These are phyloP conservation scores for Heteromyza rotundicornis DNA, from an alignment of 2,888 invertebrate genomes.

Conservation along the genomic window DNA sequence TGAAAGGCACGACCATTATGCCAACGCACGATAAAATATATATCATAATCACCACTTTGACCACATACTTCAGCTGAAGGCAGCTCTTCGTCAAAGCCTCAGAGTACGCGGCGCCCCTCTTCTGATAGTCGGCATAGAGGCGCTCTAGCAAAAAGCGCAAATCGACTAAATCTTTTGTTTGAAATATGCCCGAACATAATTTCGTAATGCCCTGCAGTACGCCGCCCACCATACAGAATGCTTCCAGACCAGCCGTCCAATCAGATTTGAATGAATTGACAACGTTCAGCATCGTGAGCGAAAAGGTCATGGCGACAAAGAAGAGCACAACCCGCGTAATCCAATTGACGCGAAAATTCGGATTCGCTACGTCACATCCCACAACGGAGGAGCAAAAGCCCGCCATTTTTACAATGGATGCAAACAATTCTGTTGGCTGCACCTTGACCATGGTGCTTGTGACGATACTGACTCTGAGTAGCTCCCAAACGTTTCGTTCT, in stretches of 20 bases:
- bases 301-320: slow-evolving; percentile 23
- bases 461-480: no score
- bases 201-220: slow-evolving; percentile 37
- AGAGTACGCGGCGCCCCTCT: slow-evolving; percentile 23
- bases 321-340: slow-evolving; percentile 13
- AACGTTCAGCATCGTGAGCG: slow-evolving; percentile 31
- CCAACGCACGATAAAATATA: slow-evolving; percentile 20
- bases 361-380: slow-evolving; percentile 32
- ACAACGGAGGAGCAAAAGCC: slow-evolving; percentile 25
- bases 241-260: slow-evolving; percentile 35
- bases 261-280: slow-evolving; percentile 22
- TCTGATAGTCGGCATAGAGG: slow-evolving; percentile 33
- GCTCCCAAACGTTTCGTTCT: no score
- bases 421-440: slow-evolving; percentile 26
- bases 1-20: slow-evolving; percentile 13
- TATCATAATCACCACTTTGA: slow-evolving; percentile 2
- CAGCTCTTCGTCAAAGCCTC: slow-evolving; percentile 22
- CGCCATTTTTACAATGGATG: slow-evolving; percentile 17
- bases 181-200: slow-evolving; percentile 23
- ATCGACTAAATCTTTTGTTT: slow-evolving; percentile 10
- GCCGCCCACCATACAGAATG: slow-evolving; percentile 36
- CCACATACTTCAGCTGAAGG: slow-evolving; percentile 12
- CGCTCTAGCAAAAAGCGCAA: slow-evolving; percentile 17
- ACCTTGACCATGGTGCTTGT: no score
- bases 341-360: slow-evolving; percentile 31